Conservation (phyloP, 2,888 invertebrate genomes). For the Cheilosia impressa region DNA sequence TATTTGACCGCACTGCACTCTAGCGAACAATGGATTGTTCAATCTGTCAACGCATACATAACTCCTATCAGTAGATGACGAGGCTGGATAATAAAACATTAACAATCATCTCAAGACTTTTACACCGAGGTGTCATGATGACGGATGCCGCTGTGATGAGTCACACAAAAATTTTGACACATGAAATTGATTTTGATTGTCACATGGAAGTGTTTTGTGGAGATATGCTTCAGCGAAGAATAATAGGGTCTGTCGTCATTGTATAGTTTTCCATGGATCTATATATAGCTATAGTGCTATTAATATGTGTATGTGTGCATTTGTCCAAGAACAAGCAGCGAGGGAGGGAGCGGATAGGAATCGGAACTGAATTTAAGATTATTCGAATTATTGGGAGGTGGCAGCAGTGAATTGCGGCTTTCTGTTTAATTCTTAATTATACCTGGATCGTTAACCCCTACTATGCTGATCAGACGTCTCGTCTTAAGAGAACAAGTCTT, state of each 20-base stretch:
- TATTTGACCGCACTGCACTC: slow-evolving; percentile 42
- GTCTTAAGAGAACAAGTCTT: too few relatives aligned
- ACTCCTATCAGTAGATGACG: slow-evolving; percentile 38
- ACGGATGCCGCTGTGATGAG: slow-evolving; percentile 50
- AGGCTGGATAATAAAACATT: slow-evolving; percentile 60
- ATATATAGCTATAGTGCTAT: too few relatives aligned
- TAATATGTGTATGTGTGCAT: too few relatives aligned
- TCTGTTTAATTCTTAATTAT: too few relatives aligned
- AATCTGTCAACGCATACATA: slow-evolving; percentile 44
- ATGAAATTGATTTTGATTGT: slow-evolving; percentile 47
- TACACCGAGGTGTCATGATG: slow-evolving; percentile 30
- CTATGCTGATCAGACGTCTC: too few relatives aligned
- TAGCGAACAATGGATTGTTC: slow-evolving; percentile 8
- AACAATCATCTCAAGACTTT: slow-evolving; percentile 59
- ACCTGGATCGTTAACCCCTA: too few relatives aligned
- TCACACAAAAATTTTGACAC: slow-evolving; percentile 30
- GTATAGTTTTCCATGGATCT: too few relatives aligned
- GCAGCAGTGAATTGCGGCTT: too few relatives aligned
- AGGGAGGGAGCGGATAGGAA: too few relatives aligned
- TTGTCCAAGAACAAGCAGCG: too few relatives aligned
- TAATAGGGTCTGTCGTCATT: not conserved
- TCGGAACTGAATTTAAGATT: too few relatives aligned
- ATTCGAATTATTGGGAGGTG: too few relatives aligned
- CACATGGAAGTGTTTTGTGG: not conserved
- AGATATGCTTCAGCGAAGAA: not conserved